These are phyloP conservation scores for Microdon myrmicae DNA, from an alignment of 2,888 invertebrate species.

Conservation along the genomic window DNA sequence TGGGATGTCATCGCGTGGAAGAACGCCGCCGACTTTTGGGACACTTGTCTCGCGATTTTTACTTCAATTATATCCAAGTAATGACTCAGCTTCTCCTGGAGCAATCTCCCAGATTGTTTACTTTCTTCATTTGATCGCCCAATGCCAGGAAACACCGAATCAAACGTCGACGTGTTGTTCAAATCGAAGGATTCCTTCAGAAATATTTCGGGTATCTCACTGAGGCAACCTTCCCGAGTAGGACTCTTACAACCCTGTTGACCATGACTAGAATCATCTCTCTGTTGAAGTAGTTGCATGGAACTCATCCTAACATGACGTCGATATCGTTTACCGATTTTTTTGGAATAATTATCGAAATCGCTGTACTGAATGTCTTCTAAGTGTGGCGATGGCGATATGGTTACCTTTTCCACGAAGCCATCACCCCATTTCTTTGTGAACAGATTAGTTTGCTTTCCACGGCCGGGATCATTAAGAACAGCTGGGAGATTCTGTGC, in stretches of 20 bases:
- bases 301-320: slow-evolving; percentile 70
- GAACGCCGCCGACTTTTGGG: slow-evolving; percentile 95
- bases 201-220: slow-evolving; percentile 86
- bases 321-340: slow-evolving; percentile 75
- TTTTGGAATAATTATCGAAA: slow-evolving; percentile 88
- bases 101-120: slow-evolving; percentile 71
- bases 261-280: slow-evolving; percentile 45
- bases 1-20: slow-evolving; percentile 99
- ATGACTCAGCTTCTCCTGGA: slow-evolving; percentile 92
- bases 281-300: slow-evolving; percentile 49
- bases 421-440: slow-evolving; percentile 98
- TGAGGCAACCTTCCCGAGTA: slow-evolving; percentile 64
- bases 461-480: slow-evolving; percentile 91
- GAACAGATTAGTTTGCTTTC: slow-evolving; percentile 92
- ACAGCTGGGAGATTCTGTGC: slow-evolving; percentile 95
- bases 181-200: slow-evolving; percentile 82
- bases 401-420: slow-evolving; percentile 85
- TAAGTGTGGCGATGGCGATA: slow-evolving; percentile 82
- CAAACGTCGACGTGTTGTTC: slow-evolving; percentile 83
- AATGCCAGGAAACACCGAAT: slow-evolving; percentile 82
- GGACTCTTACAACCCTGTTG: slow-evolving; percentile 39
- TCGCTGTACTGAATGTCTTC: slow-evolving; percentile 85
- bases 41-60: slow-evolving; percentile 67
- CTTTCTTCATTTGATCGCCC: slow-evolving; percentile 63
- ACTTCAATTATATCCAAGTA: slow-evolving; percentile 93